These are phyloP conservation scores for Ammodytes marinus DNA, from an alignment of 2,113 vertebrate species.

Conservation along the genomic window DNA sequence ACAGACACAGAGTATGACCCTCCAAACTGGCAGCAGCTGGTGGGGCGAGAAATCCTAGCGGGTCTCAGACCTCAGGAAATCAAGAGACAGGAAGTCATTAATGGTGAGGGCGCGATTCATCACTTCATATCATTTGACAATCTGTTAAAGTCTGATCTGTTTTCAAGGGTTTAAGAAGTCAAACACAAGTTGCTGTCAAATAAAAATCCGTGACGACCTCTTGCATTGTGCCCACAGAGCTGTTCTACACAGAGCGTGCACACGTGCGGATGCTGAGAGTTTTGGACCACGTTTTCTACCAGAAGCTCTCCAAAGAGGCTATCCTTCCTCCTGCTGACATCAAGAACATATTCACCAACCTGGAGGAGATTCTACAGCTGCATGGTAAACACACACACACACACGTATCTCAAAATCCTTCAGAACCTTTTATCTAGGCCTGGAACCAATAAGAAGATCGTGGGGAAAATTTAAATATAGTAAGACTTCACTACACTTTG, in stretches of 20 bases:
- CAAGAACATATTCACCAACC: conserved; percentile 94
- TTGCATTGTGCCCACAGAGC: conserved; percentile 81
- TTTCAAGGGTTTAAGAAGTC: not conserved
- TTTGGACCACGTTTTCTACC: conserved; percentile 95
- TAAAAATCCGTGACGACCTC: not conserved
- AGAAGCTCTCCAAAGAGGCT: conserved; percentile 91
- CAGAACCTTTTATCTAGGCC: not conserved
- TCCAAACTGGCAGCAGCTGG: conserved; percentile 96
- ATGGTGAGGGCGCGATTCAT: conserved; percentile 86
- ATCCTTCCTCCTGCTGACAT: conserved; percentile 91
- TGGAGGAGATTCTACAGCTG: conserved; percentile 95
- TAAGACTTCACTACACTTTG: not conserved
- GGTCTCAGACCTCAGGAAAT: conserved; percentile 94
- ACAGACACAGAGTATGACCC: conserved; percentile 94
- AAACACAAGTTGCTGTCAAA: conserved; percentile 16
- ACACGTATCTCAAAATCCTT: not conserved
- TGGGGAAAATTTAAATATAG: not conserved
- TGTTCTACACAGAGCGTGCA: conserved; percentile 95
- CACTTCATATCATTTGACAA: not conserved
- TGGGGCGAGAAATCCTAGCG: conserved; percentile 91
- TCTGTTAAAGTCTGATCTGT: not conserved
- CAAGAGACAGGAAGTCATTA: conserved; percentile 98
- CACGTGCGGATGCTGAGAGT: conserved; percentile 95
- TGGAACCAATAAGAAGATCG: not conserved
- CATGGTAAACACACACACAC: conserved; percentile 85